Evolutionary conservation across 2,797 vertebrate genomes (phyloP).

Genomic region (Limosa lapponica): DNA sequence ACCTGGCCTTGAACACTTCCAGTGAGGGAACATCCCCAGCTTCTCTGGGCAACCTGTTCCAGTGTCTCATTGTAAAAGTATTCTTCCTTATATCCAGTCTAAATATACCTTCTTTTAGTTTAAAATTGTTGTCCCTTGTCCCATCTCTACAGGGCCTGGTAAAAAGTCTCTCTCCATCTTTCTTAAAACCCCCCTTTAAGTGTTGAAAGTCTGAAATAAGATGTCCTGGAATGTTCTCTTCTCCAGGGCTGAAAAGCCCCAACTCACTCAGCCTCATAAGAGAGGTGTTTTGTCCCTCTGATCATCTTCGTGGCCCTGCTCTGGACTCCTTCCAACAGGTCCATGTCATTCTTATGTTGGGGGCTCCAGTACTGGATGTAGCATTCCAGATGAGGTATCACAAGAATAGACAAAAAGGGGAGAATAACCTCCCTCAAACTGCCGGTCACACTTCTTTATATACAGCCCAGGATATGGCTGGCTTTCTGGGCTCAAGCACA

Average conservation of each 20-base stretch:
- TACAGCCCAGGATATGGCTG: neutral
- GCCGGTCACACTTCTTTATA: neutral
- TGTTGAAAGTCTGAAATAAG: neutral
- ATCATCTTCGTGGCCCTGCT: neutral
- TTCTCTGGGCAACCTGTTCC: neutral
- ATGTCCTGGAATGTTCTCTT: neutral
- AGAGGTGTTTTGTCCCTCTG: neutral
- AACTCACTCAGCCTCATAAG: neutral
- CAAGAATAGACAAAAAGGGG: neutral
- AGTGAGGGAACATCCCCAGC: fast-evolving
- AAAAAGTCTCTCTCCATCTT: neutral
- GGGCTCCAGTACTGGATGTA: neutral
- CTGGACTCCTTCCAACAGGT: neutral
- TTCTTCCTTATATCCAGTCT: neutral
- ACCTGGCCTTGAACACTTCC: neutral
- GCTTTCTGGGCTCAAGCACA: neutral
- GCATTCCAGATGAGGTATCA: neutral
- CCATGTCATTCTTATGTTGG: neutral
- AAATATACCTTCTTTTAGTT: neutral
- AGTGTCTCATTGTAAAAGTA: neutral
- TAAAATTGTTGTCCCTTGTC: neutral
- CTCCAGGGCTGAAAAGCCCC: neutral
- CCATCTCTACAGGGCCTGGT: neutral
- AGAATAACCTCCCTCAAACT: neutral
- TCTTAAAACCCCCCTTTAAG: neutral